Conservation (phyloP, 2,888 invertebrate genomes). For the Lasioglossum morio region DNA sequence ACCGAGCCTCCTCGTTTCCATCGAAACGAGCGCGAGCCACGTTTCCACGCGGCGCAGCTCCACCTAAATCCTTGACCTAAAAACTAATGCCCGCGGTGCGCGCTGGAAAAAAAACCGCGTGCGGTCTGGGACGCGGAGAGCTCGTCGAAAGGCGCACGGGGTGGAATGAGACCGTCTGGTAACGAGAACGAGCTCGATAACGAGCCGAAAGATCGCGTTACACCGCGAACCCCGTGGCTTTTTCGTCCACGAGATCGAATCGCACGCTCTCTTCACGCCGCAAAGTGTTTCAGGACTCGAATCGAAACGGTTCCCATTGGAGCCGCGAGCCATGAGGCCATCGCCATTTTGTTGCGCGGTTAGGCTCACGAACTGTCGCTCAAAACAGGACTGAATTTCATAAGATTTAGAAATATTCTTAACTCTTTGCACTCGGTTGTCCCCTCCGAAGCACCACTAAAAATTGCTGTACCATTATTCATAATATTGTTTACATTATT, state of each 20-base stretch:
- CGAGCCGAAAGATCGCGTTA: constrained; percentile 52
- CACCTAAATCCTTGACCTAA: constrained; percentile 64
- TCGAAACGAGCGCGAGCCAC: constrained; percentile 32
- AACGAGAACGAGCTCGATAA: constrained; percentile 52
- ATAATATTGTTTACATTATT: too few species aligned
- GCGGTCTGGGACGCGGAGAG: neutral
- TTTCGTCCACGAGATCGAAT: constrained; percentile 6
- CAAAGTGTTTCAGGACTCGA: neutral
- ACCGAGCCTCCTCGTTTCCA: constrained; percentile 28
- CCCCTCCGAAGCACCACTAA: too few species aligned
- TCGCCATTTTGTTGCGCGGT: neutral
- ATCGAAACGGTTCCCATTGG: neutral
- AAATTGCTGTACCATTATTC: too few species aligned
- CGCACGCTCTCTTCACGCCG: neutral
- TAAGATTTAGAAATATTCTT: too few species aligned
- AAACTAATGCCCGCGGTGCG: constrained; percentile 48
- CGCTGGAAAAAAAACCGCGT: constrained; percentile 33
- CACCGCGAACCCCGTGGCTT: constrained; percentile 14
- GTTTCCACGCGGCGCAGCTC: constrained; percentile 37
- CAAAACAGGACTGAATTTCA: too few species aligned
- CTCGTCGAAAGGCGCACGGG: constrained; percentile 52
- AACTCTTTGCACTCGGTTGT: too few species aligned
- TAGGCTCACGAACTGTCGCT: neutral
- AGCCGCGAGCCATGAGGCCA: neutral
- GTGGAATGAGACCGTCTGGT: constrained; percentile 55